Percentiles rank a stretch among this genome's conserved stretches.
These are phyloP conservation scores for Euplexia lucipara DNA, from an alignment of 2,888 invertebrate genomes.

Conservation along the genomic window DNA sequence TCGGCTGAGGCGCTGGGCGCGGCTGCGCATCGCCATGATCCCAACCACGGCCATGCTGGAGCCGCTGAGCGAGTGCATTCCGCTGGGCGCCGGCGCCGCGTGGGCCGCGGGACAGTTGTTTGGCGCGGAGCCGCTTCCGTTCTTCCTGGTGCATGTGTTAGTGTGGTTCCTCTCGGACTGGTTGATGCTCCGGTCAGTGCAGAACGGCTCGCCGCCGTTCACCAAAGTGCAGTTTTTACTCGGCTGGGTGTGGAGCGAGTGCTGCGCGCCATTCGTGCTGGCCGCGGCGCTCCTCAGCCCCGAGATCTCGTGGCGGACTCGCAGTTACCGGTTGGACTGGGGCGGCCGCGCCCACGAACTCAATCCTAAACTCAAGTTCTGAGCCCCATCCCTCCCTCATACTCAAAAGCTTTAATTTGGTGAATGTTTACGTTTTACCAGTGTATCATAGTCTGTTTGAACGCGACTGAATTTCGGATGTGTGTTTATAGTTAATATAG, in stretches of 20 bases:
- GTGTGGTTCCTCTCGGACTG: conserved; percentile 99
- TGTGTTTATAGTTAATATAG: conserved; percentile 75
- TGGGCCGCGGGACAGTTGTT: conserved; percentile 96
- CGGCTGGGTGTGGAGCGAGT: conserved; percentile 98
- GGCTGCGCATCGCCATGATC: conserved; percentile 98
- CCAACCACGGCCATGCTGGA: conserved; percentile 97
- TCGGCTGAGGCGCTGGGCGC: conserved; percentile 97
- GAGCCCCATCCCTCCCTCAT: conserved; percentile 72
- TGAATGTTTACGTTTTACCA: conserved; percentile 73
- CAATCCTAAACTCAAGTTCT: conserved; percentile 93
- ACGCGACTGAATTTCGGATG: conserved; percentile 69
- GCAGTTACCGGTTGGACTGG: conserved; percentile 98
- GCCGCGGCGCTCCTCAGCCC: conserved; percentile 96
- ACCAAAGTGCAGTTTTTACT: conserved; percentile 98
- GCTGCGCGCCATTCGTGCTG: conserved; percentile 97
- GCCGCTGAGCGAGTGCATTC: conserved; percentile 98
- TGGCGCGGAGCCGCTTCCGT: conserved; percentile 96
- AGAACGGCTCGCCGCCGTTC: conserved; percentile 98
- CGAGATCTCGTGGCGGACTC: conserved; percentile 97
- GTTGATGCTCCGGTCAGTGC: conserved; percentile 96
- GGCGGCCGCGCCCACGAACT: conserved; percentile 98
- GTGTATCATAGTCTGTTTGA: conserved; percentile 64
- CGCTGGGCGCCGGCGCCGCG: conserved; percentile 97
- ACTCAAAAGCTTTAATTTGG: conserved; percentile 86
- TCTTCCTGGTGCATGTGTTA: conserved; percentile 97